Conservation (phyloP, 2,888 invertebrate species). For the Parnassius mnemosyne region DNA sequence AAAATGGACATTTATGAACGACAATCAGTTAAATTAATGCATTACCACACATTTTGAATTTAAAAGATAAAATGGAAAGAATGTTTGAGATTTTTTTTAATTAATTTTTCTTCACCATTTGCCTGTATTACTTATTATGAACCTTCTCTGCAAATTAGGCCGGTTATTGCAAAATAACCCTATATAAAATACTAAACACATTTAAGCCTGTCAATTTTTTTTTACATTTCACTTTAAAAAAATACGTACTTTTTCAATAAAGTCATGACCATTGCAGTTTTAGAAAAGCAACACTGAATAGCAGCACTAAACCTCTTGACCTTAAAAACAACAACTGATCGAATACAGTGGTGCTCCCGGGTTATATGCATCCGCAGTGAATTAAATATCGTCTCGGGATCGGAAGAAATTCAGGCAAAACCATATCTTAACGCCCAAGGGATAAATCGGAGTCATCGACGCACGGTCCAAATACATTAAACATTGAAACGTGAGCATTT, state of each 20-base stretch:
- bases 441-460: constrained; percentile 38
- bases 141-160: too few relatives aligned
- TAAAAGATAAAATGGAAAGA: too few relatives aligned
- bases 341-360: constrained; percentile 45
- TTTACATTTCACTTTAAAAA: background rate
- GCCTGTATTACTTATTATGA: too few relatives aligned
- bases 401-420: constrained; percentile 39
- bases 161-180: too few relatives aligned
- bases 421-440: constrained; percentile 42
- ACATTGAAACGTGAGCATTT: constrained; percentile 58
- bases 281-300: constrained; percentile 33
- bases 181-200: too few relatives aligned
- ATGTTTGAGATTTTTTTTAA: too few relatives aligned
- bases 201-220: too few relatives aligned
- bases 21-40: too few relatives aligned
- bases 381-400: constrained; percentile 44
- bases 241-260: constrained; percentile 57
- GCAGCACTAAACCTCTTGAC: constrained; percentile 33
- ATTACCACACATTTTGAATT: too few relatives aligned
- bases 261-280: constrained; percentile 56
- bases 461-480: constrained; percentile 58
- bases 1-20: too few relatives aligned
- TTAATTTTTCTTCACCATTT: too few relatives aligned
- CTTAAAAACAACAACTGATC: constrained; percentile 51
- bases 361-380: constrained; percentile 63